phyloP scores from a whole-genome alignment of 2,113 vertebrate genomes.

The Recurvirostra avosetta region DNA sequence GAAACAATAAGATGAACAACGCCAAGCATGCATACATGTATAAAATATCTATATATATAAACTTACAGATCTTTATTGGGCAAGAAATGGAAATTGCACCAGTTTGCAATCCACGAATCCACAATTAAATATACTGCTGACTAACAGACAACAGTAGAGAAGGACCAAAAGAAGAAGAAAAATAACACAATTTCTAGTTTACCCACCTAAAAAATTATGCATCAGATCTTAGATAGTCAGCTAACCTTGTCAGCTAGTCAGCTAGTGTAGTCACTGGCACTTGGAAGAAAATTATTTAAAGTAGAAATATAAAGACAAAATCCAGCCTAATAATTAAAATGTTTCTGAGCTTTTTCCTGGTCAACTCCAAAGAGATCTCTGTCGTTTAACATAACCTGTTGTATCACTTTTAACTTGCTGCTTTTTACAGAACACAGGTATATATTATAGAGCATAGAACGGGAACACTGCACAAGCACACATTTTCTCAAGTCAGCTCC shows the following conservation, averaged over 20 bases:
- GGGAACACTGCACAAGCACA: not conserved
- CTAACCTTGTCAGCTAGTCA: not conserved
- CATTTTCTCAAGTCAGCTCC: not conserved
- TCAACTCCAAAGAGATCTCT: not conserved
- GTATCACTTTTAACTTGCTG: not conserved
- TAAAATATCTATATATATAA: not conserved
- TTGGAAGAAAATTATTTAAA: not conserved
- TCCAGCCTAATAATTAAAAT: not conserved
- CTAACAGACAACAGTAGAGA: not conserved
- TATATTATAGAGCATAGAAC: rapidly evolving
- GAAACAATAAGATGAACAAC: not conserved
- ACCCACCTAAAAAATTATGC: not conserved
- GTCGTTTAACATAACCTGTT: not conserved
- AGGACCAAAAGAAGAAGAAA: not conserved
- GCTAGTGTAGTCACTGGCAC: not conserved
- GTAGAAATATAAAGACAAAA: not conserved
- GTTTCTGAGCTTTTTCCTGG: not conserved
- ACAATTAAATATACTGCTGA: not conserved
- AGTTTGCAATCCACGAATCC: not conserved
- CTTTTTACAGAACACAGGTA: not conserved
- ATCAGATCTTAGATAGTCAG: not conserved
- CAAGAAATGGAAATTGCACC: not conserved
- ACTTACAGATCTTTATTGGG: not conserved
- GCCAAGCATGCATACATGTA: not conserved
- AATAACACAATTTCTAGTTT: not conserved